phyloP scores from a whole-genome alignment of 2,888 invertebrate genomes.

The Stenichneumon culpator region DNA sequence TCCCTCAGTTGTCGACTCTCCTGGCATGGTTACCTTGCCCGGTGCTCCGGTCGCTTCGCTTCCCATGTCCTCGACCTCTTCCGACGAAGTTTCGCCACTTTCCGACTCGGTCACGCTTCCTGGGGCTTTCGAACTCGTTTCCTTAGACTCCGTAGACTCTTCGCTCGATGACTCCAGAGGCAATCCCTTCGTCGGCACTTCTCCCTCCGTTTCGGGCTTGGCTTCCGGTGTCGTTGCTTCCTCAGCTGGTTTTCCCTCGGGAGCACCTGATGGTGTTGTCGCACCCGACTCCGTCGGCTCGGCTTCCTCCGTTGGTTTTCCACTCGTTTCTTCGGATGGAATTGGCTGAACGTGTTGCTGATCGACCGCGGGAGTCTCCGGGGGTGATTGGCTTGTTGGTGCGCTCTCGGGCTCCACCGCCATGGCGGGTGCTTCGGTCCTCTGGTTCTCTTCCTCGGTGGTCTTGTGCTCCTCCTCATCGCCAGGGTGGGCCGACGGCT shows the following conservation, averaged over 20 bases:
- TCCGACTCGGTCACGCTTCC: conserved; percentile 58
- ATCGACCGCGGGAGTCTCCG: conserved; percentile 20
- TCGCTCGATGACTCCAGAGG: conserved; percentile 65
- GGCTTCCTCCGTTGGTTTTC: conserved; percentile 46
- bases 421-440: background rate
- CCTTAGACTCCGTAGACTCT: conserved; percentile 70
- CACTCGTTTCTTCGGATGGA: conserved; percentile 57
- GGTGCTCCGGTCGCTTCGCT: conserved; percentile 47
- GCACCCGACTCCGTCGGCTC: conserved; percentile 59
- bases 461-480: conserved; percentile 53
- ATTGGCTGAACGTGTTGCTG: conserved; percentile 56
- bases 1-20: conserved; percentile 46
- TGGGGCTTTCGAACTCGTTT: conserved; percentile 67
- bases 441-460: conserved; percentile 51
- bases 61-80: conserved; percentile 68
- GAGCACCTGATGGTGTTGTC: conserved; percentile 34
- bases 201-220: conserved; percentile 66
- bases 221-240: conserved; percentile 61
- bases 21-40: conserved; percentile 32
- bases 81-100: conserved; percentile 65
- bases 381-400: background rate
- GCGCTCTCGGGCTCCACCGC: background rate
- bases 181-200: conserved; percentile 73
- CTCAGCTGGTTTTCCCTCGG: conserved; percentile 67
- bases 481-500: background rate